These are phyloP conservation scores for Cinara cedri DNA, from an alignment of 2,888 invertebrate species.

Conservation along the genomic window DNA sequence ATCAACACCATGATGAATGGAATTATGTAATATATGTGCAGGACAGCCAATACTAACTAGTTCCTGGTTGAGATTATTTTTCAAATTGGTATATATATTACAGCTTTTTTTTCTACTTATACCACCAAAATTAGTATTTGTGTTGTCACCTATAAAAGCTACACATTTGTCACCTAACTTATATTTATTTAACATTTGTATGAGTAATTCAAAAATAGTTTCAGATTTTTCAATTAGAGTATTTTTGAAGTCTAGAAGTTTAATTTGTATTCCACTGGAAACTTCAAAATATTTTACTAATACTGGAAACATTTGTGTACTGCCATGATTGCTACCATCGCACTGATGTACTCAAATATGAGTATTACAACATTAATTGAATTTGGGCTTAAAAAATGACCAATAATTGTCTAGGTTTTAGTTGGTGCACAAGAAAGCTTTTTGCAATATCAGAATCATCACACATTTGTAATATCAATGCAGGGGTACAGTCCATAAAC, in stretches of 20 bases:
- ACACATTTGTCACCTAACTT: slow-evolving; percentile 8
- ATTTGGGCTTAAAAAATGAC: background rate
- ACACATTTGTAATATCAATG: background rate
- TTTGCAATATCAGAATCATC: slow-evolving; percentile 4
- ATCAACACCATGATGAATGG: background rate
- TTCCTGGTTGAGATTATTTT: slow-evolving; percentile 8
- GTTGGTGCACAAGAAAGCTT: background rate
- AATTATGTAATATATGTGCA: slow-evolving; percentile 5
- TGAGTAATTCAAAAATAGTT: slow-evolving; percentile 1
- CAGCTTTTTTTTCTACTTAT: slow-evolving; percentile 20
- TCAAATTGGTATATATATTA: slow-evolving; percentile 23
- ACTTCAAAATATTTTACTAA: background rate
- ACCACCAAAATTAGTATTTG: slow-evolving; percentile 27
- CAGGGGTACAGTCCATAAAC: background rate
- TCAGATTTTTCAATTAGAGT: slow-evolving; percentile 4
- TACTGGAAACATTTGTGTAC: slow-evolving; percentile 1
- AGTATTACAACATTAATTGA: background rate
- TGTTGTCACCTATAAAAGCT: slow-evolving; percentile 21
- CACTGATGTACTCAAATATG: background rate
- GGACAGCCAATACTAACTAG: slow-evolving; percentile 18
- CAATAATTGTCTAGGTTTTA: background rate
- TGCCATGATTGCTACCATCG: background rate
- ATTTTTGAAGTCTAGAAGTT: background rate
- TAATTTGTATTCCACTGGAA: background rate
- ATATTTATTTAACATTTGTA: background rate